A percentile compares a stretch with the other conserved stretches of the same genome.
Conservation (phyloP, 2,113 vertebrate species). For the Pollimyrus isidori region DNA sequence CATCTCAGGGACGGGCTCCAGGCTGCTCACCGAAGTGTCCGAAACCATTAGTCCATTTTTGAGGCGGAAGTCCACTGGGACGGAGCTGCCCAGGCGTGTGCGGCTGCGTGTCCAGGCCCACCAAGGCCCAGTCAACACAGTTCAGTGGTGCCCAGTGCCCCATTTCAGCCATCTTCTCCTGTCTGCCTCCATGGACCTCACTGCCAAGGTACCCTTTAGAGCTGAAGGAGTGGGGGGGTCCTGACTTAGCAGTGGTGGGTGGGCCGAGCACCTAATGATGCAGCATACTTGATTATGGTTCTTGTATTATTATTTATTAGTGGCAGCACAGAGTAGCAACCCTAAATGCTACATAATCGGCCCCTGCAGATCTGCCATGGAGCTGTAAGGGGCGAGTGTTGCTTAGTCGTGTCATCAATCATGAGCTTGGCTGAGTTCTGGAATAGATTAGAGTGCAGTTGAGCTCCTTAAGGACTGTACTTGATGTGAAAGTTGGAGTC, state of each 20-base stretch:
- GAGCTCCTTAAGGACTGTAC: not conserved
- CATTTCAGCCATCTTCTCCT: conserved; percentile 80
- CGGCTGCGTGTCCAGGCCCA: conserved; percentile 68
- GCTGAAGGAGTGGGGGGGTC: not conserved
- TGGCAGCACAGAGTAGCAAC: not conserved
- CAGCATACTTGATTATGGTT: not conserved
- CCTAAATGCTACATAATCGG: not conserved
- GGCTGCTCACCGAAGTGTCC: conserved; percentile 56
- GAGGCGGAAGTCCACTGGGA: conserved; percentile 46
- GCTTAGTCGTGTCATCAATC: not conserved
- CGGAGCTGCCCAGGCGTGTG: conserved; percentile 64
- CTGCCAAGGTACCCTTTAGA: conserved; percentile 73
- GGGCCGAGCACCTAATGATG: not conserved
- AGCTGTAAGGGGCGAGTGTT: not conserved
- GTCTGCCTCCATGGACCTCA: conserved; percentile 89
- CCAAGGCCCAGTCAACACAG: conserved; percentile 70
- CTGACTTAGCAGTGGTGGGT: not conserved
- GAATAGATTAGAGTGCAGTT: not conserved
- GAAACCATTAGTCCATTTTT: conserved; percentile 70
- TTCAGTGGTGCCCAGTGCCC: conserved; percentile 80
- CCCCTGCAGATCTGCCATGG: not conserved
- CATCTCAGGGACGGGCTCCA: conserved; percentile 31
- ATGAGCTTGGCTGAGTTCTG: not conserved
- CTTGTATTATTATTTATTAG: not conserved
- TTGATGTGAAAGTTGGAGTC: not conserved